Evolutionary conservation across 2,113 vertebrate genomes (phyloP), one percentile per base, ranked within the genome.

Genomic region (Peromyscus leucopus): DNA sequence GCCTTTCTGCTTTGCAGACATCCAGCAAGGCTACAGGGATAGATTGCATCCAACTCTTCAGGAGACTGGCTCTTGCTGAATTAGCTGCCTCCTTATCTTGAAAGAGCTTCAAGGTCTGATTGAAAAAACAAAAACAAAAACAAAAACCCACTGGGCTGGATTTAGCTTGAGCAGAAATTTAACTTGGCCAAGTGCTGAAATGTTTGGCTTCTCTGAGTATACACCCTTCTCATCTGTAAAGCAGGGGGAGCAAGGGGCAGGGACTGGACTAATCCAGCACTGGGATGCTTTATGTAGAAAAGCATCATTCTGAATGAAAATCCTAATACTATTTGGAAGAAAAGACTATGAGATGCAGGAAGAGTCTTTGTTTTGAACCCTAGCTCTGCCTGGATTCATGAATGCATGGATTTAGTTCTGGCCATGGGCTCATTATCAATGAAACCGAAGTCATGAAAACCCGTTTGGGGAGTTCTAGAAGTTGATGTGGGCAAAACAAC

Each of bases 1-100:
- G 90, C 46, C 84, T 97, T 79, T 97, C 85, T 95, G 85, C 93
- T 94, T 1, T 42, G 46, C 63, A 95, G 95, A 95, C 93, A 86
- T 85, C 61, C 48, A 93, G 74, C 83, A 42, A 75, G n/a, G 15
- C 72, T 82, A n/a, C 5, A 84, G 61, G 93, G 78, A 46, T 13
- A 94, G 74, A 90, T 75, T 39, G 65, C 0, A 80, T 74, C 55
- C 78, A 95, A 28, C 46, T 89, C 57, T 5, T 1, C 0, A 2
- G 88, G 48, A 89, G 26, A 59, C 67, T n/a, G 69, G 55, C 61
- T 92, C 59, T 74, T 63, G 93, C 96, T 67, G 72, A 97, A 87
- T 96, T 80, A 75, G 46, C 82, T 78, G 76, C 33, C 33, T 21
- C 79, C 84, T 97, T 96, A 95, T 89, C 89, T 84, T 59, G 39